Evolutionary conservation across 2,888 invertebrate genomes (phyloP), one percentile per base, ranked within the genome.

Genomic region (Tillus elongatus): DNA sequence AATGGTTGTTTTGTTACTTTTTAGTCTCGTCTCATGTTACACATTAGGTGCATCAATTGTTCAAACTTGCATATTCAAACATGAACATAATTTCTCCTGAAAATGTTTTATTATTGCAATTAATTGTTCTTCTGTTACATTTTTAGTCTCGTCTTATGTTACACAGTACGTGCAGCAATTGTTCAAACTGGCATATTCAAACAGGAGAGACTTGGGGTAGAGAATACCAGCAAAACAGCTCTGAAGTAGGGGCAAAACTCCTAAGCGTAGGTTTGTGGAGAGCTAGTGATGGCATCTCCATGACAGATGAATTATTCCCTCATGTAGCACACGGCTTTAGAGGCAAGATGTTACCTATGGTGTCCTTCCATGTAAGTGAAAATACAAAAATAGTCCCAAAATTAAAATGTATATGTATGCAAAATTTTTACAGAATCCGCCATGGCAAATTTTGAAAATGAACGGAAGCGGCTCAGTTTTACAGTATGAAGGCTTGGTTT

Each of bases 301-400:
- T 81, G 45, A 66, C 66, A 0, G 87, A 89, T 54, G 73, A 75
- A 9, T 58, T 88, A 16, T 90, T 90, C 63, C 86, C 88, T 0
- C 88, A 90, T 54, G 71, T 82, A 0, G 72, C 71, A 1, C 80
- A 89, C 42, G 84, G 86, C 6, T 90, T 90, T 53, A 71, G 87
- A 30, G 79, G 82, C 15, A 77, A 79, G 47, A 72, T 67, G 11
- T 61, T 91, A 43, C 80, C 85, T 0, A 70, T 90, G 15, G 70
- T 83, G 1, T 80, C 86, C 0, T 81, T 79, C 56, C 82, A 90
- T 62, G 90, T 89, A 66, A 72, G 75, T 60, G 41, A 37, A 15
- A 19, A 13, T 30, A 43, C 28, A 11, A 19, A 9, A 13, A 12
- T 30, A 37, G 4, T 12, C 6, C 6, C n/a, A 19, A 19, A 19